A percentile compares a stretch with the other conserved stretches of the same genome.
These are phyloP conservation scores for Drosophila azteca DNA, from an alignment of 1,140 invertebrate species.

Conservation along the genomic window DNA sequence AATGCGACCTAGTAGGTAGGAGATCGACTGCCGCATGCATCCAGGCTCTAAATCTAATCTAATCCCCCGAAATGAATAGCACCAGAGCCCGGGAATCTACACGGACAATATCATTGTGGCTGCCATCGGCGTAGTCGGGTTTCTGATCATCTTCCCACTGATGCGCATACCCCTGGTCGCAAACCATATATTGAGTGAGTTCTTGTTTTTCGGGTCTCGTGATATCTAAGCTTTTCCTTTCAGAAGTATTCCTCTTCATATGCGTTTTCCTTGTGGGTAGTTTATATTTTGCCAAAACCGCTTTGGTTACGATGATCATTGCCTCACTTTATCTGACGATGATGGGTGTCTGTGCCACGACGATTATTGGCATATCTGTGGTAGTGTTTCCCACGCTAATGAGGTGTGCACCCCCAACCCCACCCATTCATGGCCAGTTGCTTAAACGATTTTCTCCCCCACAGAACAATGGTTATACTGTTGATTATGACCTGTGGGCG, in stretches of 20 bases:
- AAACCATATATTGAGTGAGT: conserved; percentile 63
- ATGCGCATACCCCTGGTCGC: conserved; percentile 36
- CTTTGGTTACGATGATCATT: conserved; percentile 28
- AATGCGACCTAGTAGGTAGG: conserved; percentile 72
- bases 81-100: conserved; percentile 42
- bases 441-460: background rate
- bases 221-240: background rate
- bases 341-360: conserved; percentile 84
- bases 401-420: conserved; percentile 77
- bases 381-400: conserved; percentile 86
- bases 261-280: conserved; percentile 55
- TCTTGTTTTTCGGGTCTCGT: too few species aligned
- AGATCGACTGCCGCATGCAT: conserved; percentile 11
- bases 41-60: conserved; percentile 62
- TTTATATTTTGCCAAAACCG: conserved; percentile 44
- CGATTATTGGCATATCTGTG: conserved; percentile 85
- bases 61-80: conserved; percentile 32
- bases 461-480: conserved; percentile 66
- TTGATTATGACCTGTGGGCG: conserved; percentile 73
- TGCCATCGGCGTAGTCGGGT: conserved; percentile 49
- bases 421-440: too few species aligned
- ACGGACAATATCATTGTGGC: conserved; percentile 62
- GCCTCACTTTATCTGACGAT: conserved; percentile 83
- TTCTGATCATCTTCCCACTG: conserved; percentile 56
- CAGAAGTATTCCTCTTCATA: conserved; percentile 60